Base-by-base conservation (phyloP, 2,113 vertebrate species). In the Pungitius pungitius region DNA sequence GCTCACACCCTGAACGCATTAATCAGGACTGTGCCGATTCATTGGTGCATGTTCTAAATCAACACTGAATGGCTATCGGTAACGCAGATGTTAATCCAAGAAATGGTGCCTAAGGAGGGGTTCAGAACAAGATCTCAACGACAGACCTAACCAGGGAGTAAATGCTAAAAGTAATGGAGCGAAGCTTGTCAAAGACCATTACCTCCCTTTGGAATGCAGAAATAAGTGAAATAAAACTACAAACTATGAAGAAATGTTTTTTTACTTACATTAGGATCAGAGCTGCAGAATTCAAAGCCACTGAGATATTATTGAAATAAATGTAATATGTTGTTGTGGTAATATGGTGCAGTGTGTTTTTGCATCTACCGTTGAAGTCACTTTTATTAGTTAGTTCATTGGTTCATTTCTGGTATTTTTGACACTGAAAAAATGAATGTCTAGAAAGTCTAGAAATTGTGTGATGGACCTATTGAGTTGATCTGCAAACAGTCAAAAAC, bases 41-140 rank as follows among this genome's bases (percentile, higher is more conserved):
- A 90, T 91, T 88, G 89, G 87, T 89, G 89, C 83, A 87, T 90
- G 90, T 90, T 87, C 82, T 83, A 84, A 88, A 88, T 91, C 81
- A 92, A 82, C 73, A 69, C 77, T 80, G 60, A 76, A 82, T 88
- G 76, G 77, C 82, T 70, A 85, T 69, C 62, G 73, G 70, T 75
- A 83, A 76, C 62, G 71, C 78, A 62, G 64, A 65, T 75, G 66
- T 81, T 91, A 81, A 89, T 91, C 80, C 68, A 63, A 77, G 73
- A 66, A 60, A 69, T 59, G 24, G 51, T 13, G 60, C 75, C 58
- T 65, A 69, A 67, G 54, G 56, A 82, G 62, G 51, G 69, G 69
- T 78, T 75, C 82, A 79, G 26, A 73, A 51, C 9, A 42, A 39
- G 58, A 66, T 61, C 60, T 66, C 74, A 63, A 78, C 69, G 52